These are phyloP conservation scores for Anoncus sp. DNA, from an alignment of 2,888 invertebrate genomes.

Conservation along the genomic window DNA sequence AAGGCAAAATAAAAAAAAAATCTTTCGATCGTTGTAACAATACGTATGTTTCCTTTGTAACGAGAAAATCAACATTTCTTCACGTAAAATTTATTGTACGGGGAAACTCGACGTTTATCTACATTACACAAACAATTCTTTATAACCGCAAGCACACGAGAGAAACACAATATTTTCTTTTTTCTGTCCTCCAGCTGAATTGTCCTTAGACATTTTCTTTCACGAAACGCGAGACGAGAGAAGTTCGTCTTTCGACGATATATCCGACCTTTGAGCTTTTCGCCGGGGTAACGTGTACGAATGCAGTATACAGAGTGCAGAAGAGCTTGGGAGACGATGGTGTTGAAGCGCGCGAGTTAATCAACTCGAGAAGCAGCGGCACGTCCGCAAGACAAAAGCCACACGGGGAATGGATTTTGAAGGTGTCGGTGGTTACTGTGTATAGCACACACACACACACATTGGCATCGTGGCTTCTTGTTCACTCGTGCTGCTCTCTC, in stretches of 20 bases:
- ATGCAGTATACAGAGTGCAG: background rate
- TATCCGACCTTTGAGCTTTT: conserved; percentile 19
- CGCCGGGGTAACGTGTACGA: conserved; percentile 7
- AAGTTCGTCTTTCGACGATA: background rate
- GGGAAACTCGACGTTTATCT: conserved; percentile 11
- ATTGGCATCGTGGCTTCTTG: conserved; percentile 33
- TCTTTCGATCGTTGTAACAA: conserved; percentile 14
- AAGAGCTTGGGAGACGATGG: conserved; percentile 18
- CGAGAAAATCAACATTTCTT: conserved; percentile 14
- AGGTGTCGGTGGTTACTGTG: conserved; percentile 16
- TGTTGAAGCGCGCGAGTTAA: conserved; percentile 54
- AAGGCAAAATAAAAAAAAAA: conserved; percentile 6
- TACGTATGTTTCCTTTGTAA: background rate
- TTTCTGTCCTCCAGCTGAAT: background rate
- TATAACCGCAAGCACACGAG: background rate
- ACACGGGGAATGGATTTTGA: conserved; percentile 35
- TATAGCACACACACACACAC: conserved; percentile 9
- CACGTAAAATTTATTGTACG: conserved; percentile 6
- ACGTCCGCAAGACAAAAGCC: conserved; percentile 61
- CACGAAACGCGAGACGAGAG: background rate
- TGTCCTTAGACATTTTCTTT: conserved; percentile 24
- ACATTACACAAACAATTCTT: background rate
- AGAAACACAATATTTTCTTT: background rate
- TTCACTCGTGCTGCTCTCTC: conserved; percentile 13
- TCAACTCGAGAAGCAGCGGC: conserved; percentile 53